Base-by-base conservation (phyloP, 2,113 vertebrate species). In the Phocoena sinus region DNA sequence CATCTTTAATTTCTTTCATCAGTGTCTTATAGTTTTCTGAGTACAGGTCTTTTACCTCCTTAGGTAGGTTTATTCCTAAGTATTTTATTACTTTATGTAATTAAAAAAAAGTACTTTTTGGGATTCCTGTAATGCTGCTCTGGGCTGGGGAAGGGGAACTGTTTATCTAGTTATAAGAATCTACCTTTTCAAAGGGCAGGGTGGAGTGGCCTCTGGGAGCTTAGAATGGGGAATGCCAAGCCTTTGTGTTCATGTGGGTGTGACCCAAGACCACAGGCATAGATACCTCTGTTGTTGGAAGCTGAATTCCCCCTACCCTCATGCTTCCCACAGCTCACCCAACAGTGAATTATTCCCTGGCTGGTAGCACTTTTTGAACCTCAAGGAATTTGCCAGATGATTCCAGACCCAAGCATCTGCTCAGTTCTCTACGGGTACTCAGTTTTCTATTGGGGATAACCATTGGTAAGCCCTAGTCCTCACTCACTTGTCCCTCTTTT, bases 231-330 rank as follows among this genome's bases (percentile, higher is more conserved):
- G 7, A 91, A 53, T 41, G 47, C 53, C 65, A 81, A n/a, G 60
- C 41, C 0, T 0, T 17, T 0, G 53, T 41, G 56, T 80, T 44
- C 1, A 0, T 12, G 33, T 21, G 73, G 28, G 26, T 15, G 14
- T 13, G 60, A 62, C 71, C 38, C 15, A 67, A 62, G 65, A n/a
- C 1, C 0, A 3, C n/a, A 3, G 17, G 2, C 1, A 18, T 15
- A 7, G 77, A 14, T 0, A 41, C 65, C 2, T 33, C 36, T 47
- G 31, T 63, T 1, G 0, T 44, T 36, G 71, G 63, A 47, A 38
- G 31, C 65, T 47, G 44, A 28, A 5, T 31, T 41, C 26, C 44
- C 21, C 3, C 0, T 7, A 8, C 2, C 7, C 62, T n/a, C 70
- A 0, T 1, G 18, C 8, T 44, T 83, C 84, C 62, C 11, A 12